Conservation (phyloP, 2,888 invertebrate genomes). For the Pimpla rufipes region DNA sequence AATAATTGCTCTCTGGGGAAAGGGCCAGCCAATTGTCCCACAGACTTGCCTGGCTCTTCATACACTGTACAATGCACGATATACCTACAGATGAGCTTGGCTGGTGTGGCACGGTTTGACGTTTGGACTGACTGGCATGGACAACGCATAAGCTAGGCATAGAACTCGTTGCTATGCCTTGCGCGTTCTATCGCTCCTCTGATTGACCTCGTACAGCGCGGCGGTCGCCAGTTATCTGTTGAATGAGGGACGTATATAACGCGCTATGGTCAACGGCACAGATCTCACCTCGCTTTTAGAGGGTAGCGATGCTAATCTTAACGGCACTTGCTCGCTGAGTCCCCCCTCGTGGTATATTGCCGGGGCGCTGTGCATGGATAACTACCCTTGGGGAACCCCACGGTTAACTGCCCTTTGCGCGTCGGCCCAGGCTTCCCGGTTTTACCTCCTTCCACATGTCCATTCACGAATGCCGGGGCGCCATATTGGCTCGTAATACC, state of each 20-base stretch:
- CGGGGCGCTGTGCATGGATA: slow-evolving; percentile 25
- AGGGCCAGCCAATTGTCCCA: slow-evolving; percentile 42
- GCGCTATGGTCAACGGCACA: slow-evolving; percentile 58
- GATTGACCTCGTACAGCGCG: slow-evolving; percentile 25
- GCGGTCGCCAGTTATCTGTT: slow-evolving; percentile 66
- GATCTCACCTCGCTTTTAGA: slow-evolving; percentile 66
- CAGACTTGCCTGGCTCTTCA: slow-evolving; percentile 17
- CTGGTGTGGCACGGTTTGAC: slow-evolving; percentile 4
- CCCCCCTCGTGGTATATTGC: slow-evolving; percentile 19
- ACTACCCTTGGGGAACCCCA: slow-evolving; percentile 35
- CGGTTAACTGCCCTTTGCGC: slow-evolving; percentile 1
- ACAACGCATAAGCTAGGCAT: background rate
- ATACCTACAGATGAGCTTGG: background rate
- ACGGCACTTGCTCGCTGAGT: slow-evolving; percentile 59
- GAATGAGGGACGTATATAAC: slow-evolving; percentile 53
- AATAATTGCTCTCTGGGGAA: slow-evolving; percentile 73
- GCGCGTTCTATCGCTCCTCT: slow-evolving; percentile 34
- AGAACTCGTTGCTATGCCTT: slow-evolving; percentile 22
- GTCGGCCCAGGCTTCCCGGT: slow-evolving; percentile 3
- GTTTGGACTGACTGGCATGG: background rate
- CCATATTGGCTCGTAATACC: slow-evolving; percentile 43
- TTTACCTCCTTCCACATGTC: slow-evolving; percentile 5
- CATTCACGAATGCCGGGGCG: slow-evolving; percentile 17
- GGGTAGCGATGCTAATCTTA: slow-evolving; percentile 77
- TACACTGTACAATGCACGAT: slow-evolving; percentile 14